Conservation (phyloP, 1,140 invertebrate species). For the Lucilia cuprina region DNA sequence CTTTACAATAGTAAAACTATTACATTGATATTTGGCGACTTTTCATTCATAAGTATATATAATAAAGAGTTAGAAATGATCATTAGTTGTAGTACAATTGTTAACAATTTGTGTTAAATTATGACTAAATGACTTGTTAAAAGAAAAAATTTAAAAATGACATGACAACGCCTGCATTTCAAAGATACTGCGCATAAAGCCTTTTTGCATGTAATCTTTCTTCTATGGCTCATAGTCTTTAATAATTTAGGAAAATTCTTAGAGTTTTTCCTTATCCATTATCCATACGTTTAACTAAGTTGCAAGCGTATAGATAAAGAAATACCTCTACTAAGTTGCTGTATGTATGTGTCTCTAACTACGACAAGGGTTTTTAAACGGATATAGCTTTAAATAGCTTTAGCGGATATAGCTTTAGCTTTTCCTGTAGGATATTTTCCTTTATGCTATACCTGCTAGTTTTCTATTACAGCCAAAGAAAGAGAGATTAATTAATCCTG, state of each 20-base stretch:
- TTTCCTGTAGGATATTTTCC: neutral
- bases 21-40: neutral
- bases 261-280: neutral
- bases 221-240: neutral
- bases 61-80: neutral
- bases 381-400: neutral
- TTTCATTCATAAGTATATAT: neutral
- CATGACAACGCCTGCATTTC: too few relatives aligned
- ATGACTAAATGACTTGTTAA: neutral
- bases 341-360: neutral
- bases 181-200: too few relatives aligned
- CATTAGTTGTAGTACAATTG: neutral
- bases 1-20: neutral
- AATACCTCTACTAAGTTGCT: too few relatives aligned
- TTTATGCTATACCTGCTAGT: neutral
- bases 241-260: too few relatives aligned
- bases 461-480: neutral
- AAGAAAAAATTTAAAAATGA: neutral
- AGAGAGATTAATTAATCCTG: neutral
- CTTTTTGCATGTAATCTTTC: neutral
- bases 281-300: neutral
- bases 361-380: neutral
- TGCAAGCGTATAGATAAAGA: too few relatives aligned
- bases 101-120: neutral
- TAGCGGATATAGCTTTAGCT: neutral